phyloP scores from a whole-genome alignment of 1,140 invertebrate genomes.

The Neodiprion pinetum region DNA sequence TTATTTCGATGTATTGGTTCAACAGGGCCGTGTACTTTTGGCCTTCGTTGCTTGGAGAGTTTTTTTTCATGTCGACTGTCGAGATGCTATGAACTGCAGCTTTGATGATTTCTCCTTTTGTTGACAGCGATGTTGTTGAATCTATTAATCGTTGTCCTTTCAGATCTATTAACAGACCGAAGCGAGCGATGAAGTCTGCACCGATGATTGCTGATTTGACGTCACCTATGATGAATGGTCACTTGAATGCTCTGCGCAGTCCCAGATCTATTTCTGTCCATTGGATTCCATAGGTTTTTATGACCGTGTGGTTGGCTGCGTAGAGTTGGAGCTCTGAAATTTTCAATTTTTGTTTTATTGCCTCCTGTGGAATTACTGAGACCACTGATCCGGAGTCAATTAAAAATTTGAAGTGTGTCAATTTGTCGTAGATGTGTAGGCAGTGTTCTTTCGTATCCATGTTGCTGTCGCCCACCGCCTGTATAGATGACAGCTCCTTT shows the following conservation, averaged over 20 bases:
- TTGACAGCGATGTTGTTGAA: neutral
- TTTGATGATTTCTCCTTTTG: neutral
- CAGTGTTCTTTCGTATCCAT: too few species aligned
- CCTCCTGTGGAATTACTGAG: neutral
- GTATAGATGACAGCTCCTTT: neutral
- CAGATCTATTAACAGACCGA: conserved; percentile 28
- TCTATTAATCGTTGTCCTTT: conserved; percentile 24
- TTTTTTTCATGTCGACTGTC: neutral
- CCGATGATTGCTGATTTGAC: conserved; percentile 26
- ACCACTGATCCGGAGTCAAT: too few species aligned
- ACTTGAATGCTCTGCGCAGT: conserved; percentile 23
- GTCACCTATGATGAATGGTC: conserved; percentile 29
- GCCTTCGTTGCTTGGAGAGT: too few species aligned
- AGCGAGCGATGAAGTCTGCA: conserved; percentile 29
- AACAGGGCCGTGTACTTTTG: too few species aligned
- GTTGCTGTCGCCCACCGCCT: too few species aligned
- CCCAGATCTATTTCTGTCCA: conserved; percentile 22
- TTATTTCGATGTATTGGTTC: too few species aligned
- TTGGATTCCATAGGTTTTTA: conserved; percentile 21
- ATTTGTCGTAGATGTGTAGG: too few species aligned
- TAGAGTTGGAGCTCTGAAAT: neutral
- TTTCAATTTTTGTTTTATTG: neutral
- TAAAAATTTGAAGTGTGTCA: too few species aligned
- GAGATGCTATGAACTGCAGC: conserved; percentile 13
- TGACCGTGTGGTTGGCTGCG: conserved; percentile 12